Base-by-base conservation (phyloP, 1,140 invertebrate genomes). In the Drosophila equinoxialis region DNA sequence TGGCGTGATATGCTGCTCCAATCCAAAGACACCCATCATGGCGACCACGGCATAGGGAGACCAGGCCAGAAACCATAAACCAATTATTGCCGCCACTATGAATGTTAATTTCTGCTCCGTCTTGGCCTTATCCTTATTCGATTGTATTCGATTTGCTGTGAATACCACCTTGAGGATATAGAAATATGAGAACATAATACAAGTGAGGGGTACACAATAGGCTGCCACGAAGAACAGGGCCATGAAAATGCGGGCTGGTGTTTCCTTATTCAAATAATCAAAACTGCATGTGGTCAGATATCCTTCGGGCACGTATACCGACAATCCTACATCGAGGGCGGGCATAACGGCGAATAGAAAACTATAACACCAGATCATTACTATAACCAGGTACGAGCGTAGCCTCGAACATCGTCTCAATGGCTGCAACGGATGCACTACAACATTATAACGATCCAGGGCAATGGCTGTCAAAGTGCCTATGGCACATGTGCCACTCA, bases 221-320 rank as follows among this genome's bases (percentile, higher is more conserved):
- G 95, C 95, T 0, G 94, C 95, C 7, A 94, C 92, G 74, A 95
- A 96, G 79, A 95, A 96, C 6, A 93, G 78, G 6, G 96, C 94
- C 69, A 96, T 96, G 75, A 95, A 96, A 26, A 93, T 93, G 61
- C 94, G 93, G 0, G 93, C 93, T 1, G 90, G 84, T 0, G 82
- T 71, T 73, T 94, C 93, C 37, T 94, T 93, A 6, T 94, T 94
- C 3, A 97, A 92, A 79, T 97, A 97, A 84, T 97, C 96, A 75
- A 96, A 97, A 70, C 96, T 96, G 92, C 96, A 97, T 74, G 95
- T 96, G 6, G 96, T 96, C 57, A 97, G 92, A 71, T 94, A 96
- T 6, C 96, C 96, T 92, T 97, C 96, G 1, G 96, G 95, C 10
- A 96, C 95, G 92, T 97, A 97, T 5, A 93, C 93, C 4, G 95